Evolutionary conservation across 2,113 vertebrate species (phyloP).

Genomic region (Corythaeola cristata): DNA sequence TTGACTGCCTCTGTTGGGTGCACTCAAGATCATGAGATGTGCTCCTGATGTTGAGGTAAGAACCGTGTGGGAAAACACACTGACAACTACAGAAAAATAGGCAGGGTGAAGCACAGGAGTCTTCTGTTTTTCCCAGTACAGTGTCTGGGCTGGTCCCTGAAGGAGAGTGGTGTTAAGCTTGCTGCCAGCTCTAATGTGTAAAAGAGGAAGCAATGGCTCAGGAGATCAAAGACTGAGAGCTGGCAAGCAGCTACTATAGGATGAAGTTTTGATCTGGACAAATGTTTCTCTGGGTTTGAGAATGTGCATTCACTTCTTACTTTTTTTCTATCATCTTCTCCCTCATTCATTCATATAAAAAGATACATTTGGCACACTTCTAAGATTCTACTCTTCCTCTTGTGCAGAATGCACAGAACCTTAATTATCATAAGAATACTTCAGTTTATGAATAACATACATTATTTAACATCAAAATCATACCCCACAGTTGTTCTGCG

Average conservation of each 20-base stretch:
- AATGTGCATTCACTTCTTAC: neutral
- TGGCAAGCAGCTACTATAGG: neutral
- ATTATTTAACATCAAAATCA: constrained; percentile 57
- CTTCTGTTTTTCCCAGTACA: neutral
- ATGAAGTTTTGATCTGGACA: neutral
- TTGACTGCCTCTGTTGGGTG: neutral
- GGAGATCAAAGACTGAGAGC: neutral
- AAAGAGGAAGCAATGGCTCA: neutral
- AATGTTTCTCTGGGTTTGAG: neutral
- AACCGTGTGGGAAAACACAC: neutral
- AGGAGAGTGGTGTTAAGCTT: neutral
- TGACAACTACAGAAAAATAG: neutral
- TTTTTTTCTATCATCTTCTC: neutral
- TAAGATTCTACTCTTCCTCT: neutral
- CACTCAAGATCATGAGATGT: neutral
- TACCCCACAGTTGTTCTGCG: constrained; percentile 20
- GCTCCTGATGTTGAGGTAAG: neutral
- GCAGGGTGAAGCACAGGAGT: neutral
- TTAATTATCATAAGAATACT: constrained; percentile 39
- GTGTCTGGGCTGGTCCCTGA: neutral
- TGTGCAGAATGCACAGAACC: neutral
- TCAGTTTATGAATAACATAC: constrained; percentile 25
- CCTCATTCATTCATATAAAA: neutral
- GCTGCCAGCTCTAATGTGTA: neutral
- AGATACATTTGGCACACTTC: neutral